Conservation (phyloP, 2,888 invertebrate genomes). For the Synergus laeviventris region DNA sequence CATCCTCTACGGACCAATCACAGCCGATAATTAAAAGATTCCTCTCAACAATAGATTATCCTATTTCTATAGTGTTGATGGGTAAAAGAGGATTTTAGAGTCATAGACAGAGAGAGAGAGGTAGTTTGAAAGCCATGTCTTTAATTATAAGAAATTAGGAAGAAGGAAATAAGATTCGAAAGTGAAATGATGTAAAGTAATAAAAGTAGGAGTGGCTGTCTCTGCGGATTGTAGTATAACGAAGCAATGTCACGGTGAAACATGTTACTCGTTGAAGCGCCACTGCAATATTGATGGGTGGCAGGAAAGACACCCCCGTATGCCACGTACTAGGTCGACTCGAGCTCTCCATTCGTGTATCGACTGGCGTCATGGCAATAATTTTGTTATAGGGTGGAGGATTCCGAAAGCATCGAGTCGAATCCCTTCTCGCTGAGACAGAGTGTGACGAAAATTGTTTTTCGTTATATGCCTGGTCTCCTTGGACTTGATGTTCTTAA, state of each 20-base stretch:
- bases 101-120: neutral
- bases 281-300: conserved; percentile 30
- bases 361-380: conserved; percentile 61
- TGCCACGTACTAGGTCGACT: conserved; percentile 55
- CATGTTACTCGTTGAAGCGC: conserved; percentile 24
- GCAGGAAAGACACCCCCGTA: conserved; percentile 44
- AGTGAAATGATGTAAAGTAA: no score
- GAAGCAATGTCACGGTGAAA: conserved; percentile 36
- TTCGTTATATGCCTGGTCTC: conserved; percentile 24
- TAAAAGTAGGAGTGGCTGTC: conserved; percentile 3
- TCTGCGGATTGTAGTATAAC: conserved; percentile 33
- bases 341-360: conserved; percentile 65
- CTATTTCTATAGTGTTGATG: no score
- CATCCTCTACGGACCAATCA: neutral
- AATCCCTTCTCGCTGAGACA: conserved; percentile 43
- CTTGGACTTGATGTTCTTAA: conserved; percentile 36
- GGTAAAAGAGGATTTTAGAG: no score
- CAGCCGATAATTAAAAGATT: neutral
- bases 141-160: no score
- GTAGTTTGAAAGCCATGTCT: conserved; percentile 1
- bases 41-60: neutral
- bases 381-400: conserved; percentile 61
- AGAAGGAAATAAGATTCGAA: no score
- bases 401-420: conserved; percentile 43
- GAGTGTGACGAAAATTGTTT: conserved; percentile 49